These are phyloP conservation scores for Xestia sexstrigata DNA, from an alignment of 2,888 invertebrate species.

Conservation along the genomic window DNA sequence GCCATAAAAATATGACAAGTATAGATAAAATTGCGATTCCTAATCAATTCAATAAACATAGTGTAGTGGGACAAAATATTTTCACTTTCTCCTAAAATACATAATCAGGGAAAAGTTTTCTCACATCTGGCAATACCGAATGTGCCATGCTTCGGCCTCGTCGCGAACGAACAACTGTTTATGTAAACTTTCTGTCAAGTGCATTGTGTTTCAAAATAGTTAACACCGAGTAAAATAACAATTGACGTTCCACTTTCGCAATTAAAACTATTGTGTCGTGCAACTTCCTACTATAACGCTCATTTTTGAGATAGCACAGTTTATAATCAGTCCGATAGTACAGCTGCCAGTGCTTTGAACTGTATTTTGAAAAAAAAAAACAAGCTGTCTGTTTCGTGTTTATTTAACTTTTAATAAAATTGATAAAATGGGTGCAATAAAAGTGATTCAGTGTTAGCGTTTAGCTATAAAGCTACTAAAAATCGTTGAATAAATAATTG, in stretches of 20 bases:
- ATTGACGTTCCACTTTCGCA: constrained; percentile 66
- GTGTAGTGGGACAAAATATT: background rate
- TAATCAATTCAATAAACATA: background rate
- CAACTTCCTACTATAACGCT: constrained; percentile 53
- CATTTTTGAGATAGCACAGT: constrained; percentile 45
- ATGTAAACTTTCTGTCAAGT: constrained; percentile 81
- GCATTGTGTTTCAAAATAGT: constrained; percentile 78
- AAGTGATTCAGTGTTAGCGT: constrained; percentile 19
- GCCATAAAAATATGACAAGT: background rate
- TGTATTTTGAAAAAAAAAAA: constrained; percentile 60
- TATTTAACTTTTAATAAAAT: constrained; percentile 37
- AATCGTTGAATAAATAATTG: constrained; percentile 32
- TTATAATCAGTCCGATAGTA: constrained; percentile 44
- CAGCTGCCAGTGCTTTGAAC: constrained; percentile 47
- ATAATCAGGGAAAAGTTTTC: constrained; percentile 34
- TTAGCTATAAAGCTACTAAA: constrained; percentile 14
- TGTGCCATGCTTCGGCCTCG: constrained; percentile 74
- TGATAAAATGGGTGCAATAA: constrained; percentile 22
- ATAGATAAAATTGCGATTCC: background rate
- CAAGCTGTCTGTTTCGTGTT: constrained; percentile 41
- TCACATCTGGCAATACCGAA: constrained; percentile 70
- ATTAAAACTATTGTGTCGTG: constrained; percentile 60
- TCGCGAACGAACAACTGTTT: constrained; percentile 74
- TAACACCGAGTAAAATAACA: constrained; percentile 72
- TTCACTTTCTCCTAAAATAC: constrained; percentile 6